Conservation (phyloP, 30 jellyfish, hydroid and myxozoan species). For the Chrysaora quinquecirrha region DNA sequence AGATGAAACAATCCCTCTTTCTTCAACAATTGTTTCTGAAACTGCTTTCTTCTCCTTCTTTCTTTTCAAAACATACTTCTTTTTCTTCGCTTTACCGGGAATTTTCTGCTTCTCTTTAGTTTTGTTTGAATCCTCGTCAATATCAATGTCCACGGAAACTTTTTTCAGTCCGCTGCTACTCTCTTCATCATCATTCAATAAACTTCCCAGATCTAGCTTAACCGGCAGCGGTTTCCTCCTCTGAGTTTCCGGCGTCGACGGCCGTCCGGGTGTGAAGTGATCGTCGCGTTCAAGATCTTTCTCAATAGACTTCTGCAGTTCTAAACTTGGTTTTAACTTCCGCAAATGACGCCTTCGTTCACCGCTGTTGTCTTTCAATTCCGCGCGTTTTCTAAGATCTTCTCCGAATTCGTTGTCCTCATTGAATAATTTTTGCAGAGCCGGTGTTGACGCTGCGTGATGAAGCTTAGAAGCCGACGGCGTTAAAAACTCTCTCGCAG, state of each 20-base stretch:
- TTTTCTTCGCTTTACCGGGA: conserved; percentile 51
- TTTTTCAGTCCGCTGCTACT: conserved; percentile 28
- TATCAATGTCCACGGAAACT: conserved; percentile 56
- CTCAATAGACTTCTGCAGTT: conserved; percentile 38
- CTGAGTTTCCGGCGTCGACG: neutral
- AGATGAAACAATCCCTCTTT: neutral
- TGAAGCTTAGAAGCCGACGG: conserved; percentile 42
- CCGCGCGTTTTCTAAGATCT: conserved; percentile 60
- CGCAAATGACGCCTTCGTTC: conserved; percentile 39
- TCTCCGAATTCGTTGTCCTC: conserved; percentile 83
- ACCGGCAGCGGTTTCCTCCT: neutral
- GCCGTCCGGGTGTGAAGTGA: conserved; percentile 44
- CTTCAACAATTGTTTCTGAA: conserved; percentile 32
- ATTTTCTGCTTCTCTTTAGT: neutral
- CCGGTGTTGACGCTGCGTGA: conserved; percentile 90
- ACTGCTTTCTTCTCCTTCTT: conserved; percentile 36
- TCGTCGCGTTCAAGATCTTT: conserved; percentile 33
- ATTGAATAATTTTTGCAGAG: conserved; percentile 65
- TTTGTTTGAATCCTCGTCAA: conserved; percentile 14
- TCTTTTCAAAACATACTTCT: conserved; percentile 65
- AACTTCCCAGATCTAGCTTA: neutral
- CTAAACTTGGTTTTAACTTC: conserved; percentile 38
- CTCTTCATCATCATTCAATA: neutral
- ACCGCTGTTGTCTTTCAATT: conserved; percentile 29
- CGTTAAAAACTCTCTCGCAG: conserved; percentile 11